Base-by-base conservation (phyloP, 2,797 vertebrate species). In the Sarcophilus harrisii region DNA sequence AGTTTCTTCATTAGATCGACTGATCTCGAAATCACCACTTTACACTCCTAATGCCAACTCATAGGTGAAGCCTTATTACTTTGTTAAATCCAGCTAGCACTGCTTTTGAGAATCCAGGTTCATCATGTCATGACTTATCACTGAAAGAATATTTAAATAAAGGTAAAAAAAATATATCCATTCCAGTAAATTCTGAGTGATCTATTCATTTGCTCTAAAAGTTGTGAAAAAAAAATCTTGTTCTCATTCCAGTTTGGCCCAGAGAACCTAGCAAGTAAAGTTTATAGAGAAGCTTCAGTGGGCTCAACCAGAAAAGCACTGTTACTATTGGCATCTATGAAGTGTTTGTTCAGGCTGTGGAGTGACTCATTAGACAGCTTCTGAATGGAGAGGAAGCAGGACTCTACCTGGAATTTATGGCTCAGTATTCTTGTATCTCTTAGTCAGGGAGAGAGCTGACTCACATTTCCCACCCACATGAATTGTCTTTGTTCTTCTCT, bases 401-500 rank as follows among this genome's bases (percentile, higher is more conserved):
- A 49, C 21, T 96, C 96, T 96, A 96, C 96, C 97, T 98, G 96
- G 96, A 97, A 98, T 96, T 93, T 97, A 95, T 66, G 92, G 92
- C 95, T 93, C 38, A 55, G 57, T 95, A 92, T 97, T 97, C 97
- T 96, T 95, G 55, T 95, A 97, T 18, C 5, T 98, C 97, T 98
- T 97, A 98, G 96, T 98, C 95, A 98, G 89, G 98, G 96, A 96
- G 97, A 92, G 97, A 97, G 98, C 94, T 97, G 95, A 98, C 94
- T 99, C 96, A 97, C 45, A 0, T 96, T 97, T 98, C 95, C 96
- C 97, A 98, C 96, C 97, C 95, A 97, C 97, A 97, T 59, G 96
- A 98, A 98, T 93, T 95, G 55, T 94, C 94, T 98, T 98, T 98
- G 97, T 98, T 98, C 97, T 58, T 98, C 92, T 97, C 58, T 95